Evolutionary conservation across 2,113 vertebrate genomes (phyloP), one percentile per base, ranked within the genome.

Genomic region (Plecturocebus donacophilus): DNA sequence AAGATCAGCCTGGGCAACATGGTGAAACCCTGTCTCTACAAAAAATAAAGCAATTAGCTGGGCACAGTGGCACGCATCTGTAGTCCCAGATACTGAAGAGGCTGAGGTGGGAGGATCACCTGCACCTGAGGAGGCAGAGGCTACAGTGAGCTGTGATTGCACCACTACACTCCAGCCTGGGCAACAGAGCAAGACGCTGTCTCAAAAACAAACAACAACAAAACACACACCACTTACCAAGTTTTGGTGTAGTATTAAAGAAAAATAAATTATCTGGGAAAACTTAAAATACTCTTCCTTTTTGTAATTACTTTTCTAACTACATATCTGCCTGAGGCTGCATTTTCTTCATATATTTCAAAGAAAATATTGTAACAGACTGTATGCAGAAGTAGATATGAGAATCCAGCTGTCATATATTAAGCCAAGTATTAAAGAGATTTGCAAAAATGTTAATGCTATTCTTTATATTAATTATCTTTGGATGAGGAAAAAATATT

Each of bases 281-380:
- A 84, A 87, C 27, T 66, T 77, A 54, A 66, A 96, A 73, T 56
- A 81, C 3, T 76, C 56, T 87, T 92, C 52, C 45, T 42, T 91
- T 96, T 94, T 95, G 42, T 89, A 87, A 75, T 19, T 85, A 71
- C 14, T 68, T 96, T 94, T 94, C 61, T 89, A 90, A 75, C 23
- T 81, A 71, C 6, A 1, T 56, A 86, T 56, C n/a, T 91, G 3
- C 32, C 16, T 77, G 25, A 91, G 16, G 47, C 27, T 80, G 2
- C 7, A 89, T 81, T 93, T 85, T 73, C 42, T 61, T 90, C 40
- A 49, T 14, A 25, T 75, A 91, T 73, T 90, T 95, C 73, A 95
- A 95, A 90, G 8, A 88, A 92, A 38, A 90, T 5, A 89, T 1
- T 88, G 21, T 85, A 92, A 89, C 17, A 91, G 38, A 83, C 4